phyloP scores from a whole-genome alignment of 2,113 vertebrate genomes.

The Grallaria varia region DNA sequence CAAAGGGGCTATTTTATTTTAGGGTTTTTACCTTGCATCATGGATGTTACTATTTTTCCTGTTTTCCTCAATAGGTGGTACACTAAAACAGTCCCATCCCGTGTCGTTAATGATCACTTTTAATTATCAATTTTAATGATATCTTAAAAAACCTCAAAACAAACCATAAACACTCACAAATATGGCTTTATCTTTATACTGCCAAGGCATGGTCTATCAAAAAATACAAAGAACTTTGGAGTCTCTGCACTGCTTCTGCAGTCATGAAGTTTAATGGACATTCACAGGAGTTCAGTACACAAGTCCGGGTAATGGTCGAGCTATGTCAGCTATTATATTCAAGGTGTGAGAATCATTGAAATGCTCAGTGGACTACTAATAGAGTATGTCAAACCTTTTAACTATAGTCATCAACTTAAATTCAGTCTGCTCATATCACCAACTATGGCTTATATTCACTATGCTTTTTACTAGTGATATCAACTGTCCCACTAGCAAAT shows the following conservation, averaged over 20 bases:
- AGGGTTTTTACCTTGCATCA: constrained; percentile 76
- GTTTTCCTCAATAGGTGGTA: constrained; percentile 74
- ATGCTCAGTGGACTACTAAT: constrained; percentile 1
- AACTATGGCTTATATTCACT: background rate
- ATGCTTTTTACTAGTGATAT: background rate
- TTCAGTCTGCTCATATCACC: background rate
- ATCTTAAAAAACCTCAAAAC: background rate
- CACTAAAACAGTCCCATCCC: background rate
- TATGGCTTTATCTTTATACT: background rate
- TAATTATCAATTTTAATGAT: too few relatives aligned
- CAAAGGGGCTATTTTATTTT: background rate
- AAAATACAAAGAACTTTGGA: background rate
- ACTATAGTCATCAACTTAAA: constrained; percentile 33
- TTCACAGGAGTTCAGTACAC: background rate
- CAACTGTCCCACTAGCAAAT: background rate
- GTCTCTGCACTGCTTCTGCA: background rate
- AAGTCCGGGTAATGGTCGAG: background rate
- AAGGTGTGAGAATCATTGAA: background rate
- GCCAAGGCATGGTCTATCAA: background rate
- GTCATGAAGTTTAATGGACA: background rate
- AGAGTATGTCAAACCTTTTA: background rate
- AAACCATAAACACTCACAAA: background rate
- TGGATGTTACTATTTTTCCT: constrained; percentile 78
- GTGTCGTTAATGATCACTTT: background rate
- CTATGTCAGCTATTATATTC: background rate